Percentiles rank a stretch among this genome's conserved stretches.
These are phyloP conservation scores for Drosophila borealis DNA, from an alignment of 2,888 invertebrate species.

Conservation along the genomic window DNA sequence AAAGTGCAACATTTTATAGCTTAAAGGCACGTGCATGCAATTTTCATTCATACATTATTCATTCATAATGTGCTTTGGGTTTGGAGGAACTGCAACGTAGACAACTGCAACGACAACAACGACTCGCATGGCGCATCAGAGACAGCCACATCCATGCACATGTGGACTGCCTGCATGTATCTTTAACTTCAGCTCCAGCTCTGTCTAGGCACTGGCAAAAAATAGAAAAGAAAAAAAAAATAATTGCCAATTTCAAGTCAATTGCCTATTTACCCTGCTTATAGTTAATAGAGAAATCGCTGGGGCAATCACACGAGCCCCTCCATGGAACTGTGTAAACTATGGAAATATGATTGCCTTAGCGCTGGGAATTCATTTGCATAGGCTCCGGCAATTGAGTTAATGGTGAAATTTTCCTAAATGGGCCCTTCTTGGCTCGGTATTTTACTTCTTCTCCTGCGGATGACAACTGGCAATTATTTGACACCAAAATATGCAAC, in stretches of 20 bases:
- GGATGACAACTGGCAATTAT: conserved; percentile 53
- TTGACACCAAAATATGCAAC: conserved; percentile 67
- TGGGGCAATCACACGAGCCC: conserved; percentile 56
- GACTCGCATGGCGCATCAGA: conserved; percentile 35
- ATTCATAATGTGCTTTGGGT: conserved; percentile 77
- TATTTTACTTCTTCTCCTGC: not conserved
- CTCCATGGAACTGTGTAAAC: conserved; percentile 26
- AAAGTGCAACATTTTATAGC: conserved; percentile 78
- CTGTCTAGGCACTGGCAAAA: conserved; percentile 12
- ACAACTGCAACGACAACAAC: conserved; percentile 36
- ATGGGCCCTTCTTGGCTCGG: conserved; percentile 44
- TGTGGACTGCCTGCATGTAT: conserved; percentile 46
- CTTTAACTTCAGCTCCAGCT: conserved; percentile 40
- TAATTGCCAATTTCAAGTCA: conserved; percentile 82
- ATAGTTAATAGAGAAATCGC: conserved; percentile 81
- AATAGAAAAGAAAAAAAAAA: conserved; percentile 53
- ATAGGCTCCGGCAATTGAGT: conserved; percentile 70
- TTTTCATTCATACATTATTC: conserved; percentile 83
- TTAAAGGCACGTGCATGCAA: conserved; percentile 82
- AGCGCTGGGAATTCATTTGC: conserved; percentile 63
- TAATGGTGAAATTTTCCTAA: conserved; percentile 71
- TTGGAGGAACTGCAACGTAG: conserved; percentile 47
- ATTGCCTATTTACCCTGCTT: conserved; percentile 81
- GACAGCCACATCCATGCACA: conserved; percentile 57
- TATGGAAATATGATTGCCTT: conserved; percentile 39